A percentile compares a stretch with the other conserved stretches of the same genome.
Evolutionary conservation across 2,113 vertebrate species (phyloP).

Genomic region (Mus pahari): DNA sequence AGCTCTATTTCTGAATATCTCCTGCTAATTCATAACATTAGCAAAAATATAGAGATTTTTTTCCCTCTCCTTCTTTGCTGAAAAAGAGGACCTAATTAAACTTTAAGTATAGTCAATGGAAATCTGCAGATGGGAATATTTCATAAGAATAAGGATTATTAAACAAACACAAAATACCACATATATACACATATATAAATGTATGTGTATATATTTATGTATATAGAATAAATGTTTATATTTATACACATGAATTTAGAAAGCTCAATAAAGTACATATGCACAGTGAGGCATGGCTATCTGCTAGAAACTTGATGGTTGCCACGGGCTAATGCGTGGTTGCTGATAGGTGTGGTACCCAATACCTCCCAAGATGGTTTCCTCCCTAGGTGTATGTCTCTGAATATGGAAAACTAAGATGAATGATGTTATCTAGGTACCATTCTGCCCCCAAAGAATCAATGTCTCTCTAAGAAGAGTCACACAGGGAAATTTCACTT

Average conservation of each 20-base stretch:
- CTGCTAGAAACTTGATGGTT: background rate
- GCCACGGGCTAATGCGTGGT: background rate
- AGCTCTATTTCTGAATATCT: constrained; percentile 86
- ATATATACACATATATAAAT: too few relatives aligned
- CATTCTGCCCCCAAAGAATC: background rate
- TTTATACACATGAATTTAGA: background rate
- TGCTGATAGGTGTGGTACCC: background rate
- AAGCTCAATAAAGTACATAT: background rate
- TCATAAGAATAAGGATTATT: background rate
- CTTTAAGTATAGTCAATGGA: constrained; percentile 53
- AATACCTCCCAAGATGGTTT: background rate
- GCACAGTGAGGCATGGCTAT: background rate
- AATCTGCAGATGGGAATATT: background rate
- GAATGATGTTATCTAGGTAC: background rate
- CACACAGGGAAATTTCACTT: background rate
- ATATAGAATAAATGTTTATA: background rate
- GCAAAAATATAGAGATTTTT: constrained; percentile 67
- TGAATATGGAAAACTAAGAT: constrained; percentile 4
- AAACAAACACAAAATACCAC: constrained; percentile 25
- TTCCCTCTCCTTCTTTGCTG: background rate
- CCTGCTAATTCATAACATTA: constrained; percentile 85
- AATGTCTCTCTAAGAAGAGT: background rate
- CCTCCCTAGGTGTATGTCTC: background rate
- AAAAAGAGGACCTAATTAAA: constrained; percentile 55
- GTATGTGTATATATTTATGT: background rate